These are phyloP conservation scores for Neosalanx taihuensis DNA, from an alignment of 2,797 vertebrate genomes.

Conservation along the genomic window DNA sequence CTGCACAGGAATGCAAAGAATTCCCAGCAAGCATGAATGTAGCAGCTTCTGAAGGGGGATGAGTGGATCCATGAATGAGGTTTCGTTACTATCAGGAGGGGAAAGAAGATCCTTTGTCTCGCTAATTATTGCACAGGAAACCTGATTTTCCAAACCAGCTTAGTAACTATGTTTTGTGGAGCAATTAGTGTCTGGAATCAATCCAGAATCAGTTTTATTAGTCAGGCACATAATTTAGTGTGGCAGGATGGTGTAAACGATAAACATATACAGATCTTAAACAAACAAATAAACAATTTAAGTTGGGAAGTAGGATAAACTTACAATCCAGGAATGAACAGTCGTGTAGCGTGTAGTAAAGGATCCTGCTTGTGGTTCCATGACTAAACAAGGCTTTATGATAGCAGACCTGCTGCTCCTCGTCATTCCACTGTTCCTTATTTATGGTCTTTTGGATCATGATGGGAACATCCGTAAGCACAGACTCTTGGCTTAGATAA, in stretches of 20 bases:
- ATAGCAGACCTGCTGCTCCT: conserved; percentile 36
- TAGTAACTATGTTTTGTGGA: not conserved
- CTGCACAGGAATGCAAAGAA: conserved; percentile 62
- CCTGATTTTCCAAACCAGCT: too few species aligned
- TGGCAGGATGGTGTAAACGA: too few species aligned
- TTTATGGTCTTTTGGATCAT: conserved; percentile 49
- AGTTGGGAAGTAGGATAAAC: too few species aligned
- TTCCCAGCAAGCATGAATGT: conserved; percentile 45
- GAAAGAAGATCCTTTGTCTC: not conserved
- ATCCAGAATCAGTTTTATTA: too few species aligned
- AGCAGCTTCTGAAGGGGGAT: conserved; percentile 28
- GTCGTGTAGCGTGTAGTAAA: not conserved
- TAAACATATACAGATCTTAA: too few species aligned
- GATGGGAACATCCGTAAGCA: conserved; percentile 35
- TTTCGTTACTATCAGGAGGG: not conserved
- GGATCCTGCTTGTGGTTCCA: not conserved
- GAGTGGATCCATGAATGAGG: conserved; percentile 8
- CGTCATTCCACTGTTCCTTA: conserved; percentile 47
- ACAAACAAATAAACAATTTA: too few species aligned
- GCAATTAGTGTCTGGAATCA: not conserved
- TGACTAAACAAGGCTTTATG: conserved; percentile 27
- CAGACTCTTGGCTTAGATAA: conserved; percentile 18
- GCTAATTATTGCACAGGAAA: not conserved
- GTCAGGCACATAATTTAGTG: too few species aligned
- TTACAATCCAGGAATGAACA: not conserved